Base-by-base conservation (phyloP, 2,113 vertebrate species). In the Morone chrysops region DNA sequence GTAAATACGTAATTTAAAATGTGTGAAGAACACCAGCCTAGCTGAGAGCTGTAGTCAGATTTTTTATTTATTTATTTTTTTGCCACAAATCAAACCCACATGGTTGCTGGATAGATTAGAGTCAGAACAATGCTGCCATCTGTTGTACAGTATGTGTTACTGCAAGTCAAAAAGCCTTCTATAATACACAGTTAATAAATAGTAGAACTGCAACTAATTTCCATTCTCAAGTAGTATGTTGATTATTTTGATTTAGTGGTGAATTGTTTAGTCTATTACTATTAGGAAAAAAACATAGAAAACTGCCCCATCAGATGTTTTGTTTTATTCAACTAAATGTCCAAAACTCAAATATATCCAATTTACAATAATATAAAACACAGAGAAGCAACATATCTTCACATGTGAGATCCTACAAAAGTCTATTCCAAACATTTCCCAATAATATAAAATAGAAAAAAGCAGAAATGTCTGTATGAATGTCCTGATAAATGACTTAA, bases 111-210 rank as follows among this genome's bases (percentile, higher is more conserved):
- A 65, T 54, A 48, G 16, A 41, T 51, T 13, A 78, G 6, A 75
- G 53, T 18, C n/a, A 62, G 67, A 78, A 8, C 43, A 78, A 48
- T 81, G 81, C 92, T 94, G 91, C 93, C 92, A 90, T 59, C 94
- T 94, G 81, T 66, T 88, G 92, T 5, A 17, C 43, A 57, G 9
- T 25, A 12, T 38, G 10, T 38, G 78, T 60, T 75, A 90, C 78
- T 95, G 70, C 91, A 71, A 16, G 13, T 78, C 4, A 8, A 51
- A 75, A 45, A 22, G 17, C 10, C 9, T 17, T 67, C 5, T 13
- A 16, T 7, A 18, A 43, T 48, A 57, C 31, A 69, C 0, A 17
- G 3, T 13, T 25, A 12, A n/a, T 13, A 45, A 31, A 41, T 11
- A 59, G 31, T 0, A 20, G 16, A 25, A 25, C 6, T 17, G 18